These are phyloP conservation scores for Palaemon carinicauda DNA, from an alignment of 1,140 invertebrate genomes.

Conservation along the genomic window DNA sequence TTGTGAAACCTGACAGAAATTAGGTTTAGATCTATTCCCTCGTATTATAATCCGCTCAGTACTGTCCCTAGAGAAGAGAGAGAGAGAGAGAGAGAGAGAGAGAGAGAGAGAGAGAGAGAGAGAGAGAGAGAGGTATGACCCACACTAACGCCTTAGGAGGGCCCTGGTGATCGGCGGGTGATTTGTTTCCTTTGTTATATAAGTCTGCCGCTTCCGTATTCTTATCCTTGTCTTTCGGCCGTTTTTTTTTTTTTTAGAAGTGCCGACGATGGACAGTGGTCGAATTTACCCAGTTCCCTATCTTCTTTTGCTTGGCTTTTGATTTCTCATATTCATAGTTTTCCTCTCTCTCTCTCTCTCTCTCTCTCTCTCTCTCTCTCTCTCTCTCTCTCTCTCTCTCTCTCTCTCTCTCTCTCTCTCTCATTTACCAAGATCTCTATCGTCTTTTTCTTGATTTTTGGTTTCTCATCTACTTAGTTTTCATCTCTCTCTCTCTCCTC, in stretches of 20 bases:
- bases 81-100: too few species aligned
- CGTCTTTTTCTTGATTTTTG: too few species aligned
- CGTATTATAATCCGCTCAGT: neutral
- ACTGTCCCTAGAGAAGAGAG: neutral
- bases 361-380: neutral
- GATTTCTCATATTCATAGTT: neutral
- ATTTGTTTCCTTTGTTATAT: constrained; percentile 15
- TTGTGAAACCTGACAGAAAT: too few species aligned
- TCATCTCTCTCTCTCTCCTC: too few species aligned
- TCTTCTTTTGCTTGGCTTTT: neutral
- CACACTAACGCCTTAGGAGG: neutral
- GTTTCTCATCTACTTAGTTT: too few species aligned
- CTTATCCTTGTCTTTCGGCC: neutral
- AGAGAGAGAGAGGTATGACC: neutral
- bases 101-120: neutral
- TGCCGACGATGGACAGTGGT: too few species aligned
- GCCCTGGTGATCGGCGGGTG: neutral
- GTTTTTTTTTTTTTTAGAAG: neutral
- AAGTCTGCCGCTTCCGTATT: neutral
- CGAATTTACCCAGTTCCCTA: neutral
- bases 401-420: neutral
- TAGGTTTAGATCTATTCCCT: too few species aligned
- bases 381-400: neutral
- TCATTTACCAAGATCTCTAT: neutral
- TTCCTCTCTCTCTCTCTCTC: neutral